Evolutionary conservation across 2,113 vertebrate genomes (phyloP).

Genomic region (Poeciliopsis prolifica): DNA sequence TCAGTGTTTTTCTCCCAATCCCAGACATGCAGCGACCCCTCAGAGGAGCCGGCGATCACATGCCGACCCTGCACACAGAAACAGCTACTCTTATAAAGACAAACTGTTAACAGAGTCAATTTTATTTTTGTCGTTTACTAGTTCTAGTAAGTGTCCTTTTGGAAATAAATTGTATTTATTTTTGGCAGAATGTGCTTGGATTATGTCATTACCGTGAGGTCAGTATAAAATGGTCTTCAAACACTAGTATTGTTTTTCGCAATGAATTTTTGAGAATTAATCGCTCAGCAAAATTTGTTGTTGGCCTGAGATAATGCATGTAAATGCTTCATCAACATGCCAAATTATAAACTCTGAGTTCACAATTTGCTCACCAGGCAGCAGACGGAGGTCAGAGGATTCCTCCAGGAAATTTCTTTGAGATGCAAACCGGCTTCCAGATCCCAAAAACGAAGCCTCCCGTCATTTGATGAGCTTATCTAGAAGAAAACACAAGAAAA

Average conservation of each 20-base stretch:
- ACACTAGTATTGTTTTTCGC: too few relatives aligned
- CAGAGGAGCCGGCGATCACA: conserved; percentile 78
- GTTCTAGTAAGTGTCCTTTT: too few relatives aligned
- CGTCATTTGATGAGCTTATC: conserved; percentile 85
- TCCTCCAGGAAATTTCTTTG: conserved; percentile 77
- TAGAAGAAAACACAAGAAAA: conserved; percentile 35
- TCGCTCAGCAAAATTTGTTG: too few relatives aligned
- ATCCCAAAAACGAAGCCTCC: conserved; percentile 83
- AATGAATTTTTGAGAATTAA: too few relatives aligned
- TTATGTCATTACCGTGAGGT: too few relatives aligned
- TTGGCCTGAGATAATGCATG: too few relatives aligned
- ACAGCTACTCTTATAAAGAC: neutral
- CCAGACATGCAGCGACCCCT: conserved; percentile 86
- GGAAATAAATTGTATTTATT: too few relatives aligned
- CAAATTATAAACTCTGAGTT: neutral
- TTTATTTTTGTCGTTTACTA: too few relatives aligned
- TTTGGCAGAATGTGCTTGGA: too few relatives aligned
- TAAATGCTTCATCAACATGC: neutral
- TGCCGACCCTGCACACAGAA: conserved; percentile 76
- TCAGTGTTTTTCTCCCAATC: conserved; percentile 77
- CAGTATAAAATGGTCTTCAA: too few relatives aligned
- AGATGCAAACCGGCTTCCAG: conserved; percentile 61
- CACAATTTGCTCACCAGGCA: conserved; percentile 69
- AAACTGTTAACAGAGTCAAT: neutral
- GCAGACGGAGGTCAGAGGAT: conserved; percentile 78